These are phyloP conservation scores for Acrobasis suavella DNA, from an alignment of 2,888 invertebrate species.

Conservation along the genomic window DNA sequence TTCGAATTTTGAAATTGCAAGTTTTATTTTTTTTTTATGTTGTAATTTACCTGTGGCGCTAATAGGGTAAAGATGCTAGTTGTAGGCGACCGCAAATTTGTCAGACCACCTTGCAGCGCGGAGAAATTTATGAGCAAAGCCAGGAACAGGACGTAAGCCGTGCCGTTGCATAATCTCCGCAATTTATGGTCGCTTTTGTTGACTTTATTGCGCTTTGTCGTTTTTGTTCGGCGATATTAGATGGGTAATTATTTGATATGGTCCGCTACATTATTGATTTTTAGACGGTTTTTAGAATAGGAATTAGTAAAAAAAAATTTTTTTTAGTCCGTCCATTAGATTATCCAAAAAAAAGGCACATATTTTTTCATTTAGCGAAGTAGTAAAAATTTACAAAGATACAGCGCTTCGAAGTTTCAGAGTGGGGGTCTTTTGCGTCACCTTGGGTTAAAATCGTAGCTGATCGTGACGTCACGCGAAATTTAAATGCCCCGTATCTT, in stretches of 20 bases:
- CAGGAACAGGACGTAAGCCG: slow-evolving; percentile 75
- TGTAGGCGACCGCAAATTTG: slow-evolving; percentile 76
- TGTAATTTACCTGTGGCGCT: slow-evolving; percentile 43
- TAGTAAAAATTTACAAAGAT: no score
- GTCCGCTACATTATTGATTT: slow-evolving; percentile 7
- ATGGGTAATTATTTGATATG: slow-evolving; percentile 21
- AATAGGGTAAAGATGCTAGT: slow-evolving; percentile 55
- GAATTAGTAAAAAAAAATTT: no score
- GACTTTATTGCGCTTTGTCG: slow-evolving; percentile 63
- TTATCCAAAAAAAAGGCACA: no score
- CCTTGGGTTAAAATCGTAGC: no score
- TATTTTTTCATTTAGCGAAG: no score
- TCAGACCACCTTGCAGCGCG: slow-evolving; percentile 80
- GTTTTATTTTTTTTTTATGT: slow-evolving; percentile 29
- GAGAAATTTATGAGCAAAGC: slow-evolving; percentile 77
- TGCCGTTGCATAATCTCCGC: slow-evolving; percentile 78
- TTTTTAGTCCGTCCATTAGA: no score
- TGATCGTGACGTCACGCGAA: no score
- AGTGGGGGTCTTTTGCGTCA: no score
- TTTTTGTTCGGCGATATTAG: slow-evolving; percentile 59
- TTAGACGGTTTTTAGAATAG: background rate
- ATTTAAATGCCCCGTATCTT: no score
- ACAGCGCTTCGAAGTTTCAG: no score
- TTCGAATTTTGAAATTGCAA: background rate
- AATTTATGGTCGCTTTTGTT: slow-evolving; percentile 75